Base-by-base conservation (phyloP, 2,797 vertebrate genomes). In the Carapus acus region DNA sequence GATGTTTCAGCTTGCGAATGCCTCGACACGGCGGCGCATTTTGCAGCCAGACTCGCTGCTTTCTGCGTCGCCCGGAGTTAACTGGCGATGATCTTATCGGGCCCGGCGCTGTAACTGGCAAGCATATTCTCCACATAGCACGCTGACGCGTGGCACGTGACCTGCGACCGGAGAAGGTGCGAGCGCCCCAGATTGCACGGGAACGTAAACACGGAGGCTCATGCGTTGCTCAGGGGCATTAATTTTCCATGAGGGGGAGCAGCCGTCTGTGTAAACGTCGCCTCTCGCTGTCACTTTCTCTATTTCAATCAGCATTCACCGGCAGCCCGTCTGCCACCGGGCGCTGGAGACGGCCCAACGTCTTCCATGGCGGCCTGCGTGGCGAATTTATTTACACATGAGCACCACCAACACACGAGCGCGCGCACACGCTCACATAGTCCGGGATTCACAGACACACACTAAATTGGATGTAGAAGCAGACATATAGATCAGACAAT, bases 121-220 rank as follows among this genome's bases (percentile, higher is more conserved):
- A n/a, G n/a, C n/a, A n/a, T n/a, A n/a, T n/a, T n/a, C n/a, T n/a
- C n/a, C n/a, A n/a, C n/a, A n/a, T n/a, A n/a, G n/a, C n/a, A n/a
- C n/a, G n/a, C n/a, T n/a, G n/a, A n/a, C n/a, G n/a, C n/a, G n/a
- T n/a, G n/a, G n/a, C n/a, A n/a, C n/a, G n/a, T n/a, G n/a, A n/a
- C n/a, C n/a, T n/a, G n/a, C n/a, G n/a, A n/a, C n/a, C n/a, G n/a
- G n/a, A n/a, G n/a, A n/a, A n/a, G n/a, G n/a, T n/a, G n/a, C n/a
- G n/a, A n/a, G n/a, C n/a, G n/a, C n/a, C n/a, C n/a, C n/a, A 57
- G 52, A 65, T 61, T 55, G 54, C 29, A 43, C 33, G 56, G 56
- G 17, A 18, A 15, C 34, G 36, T 22, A 47, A 47, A 47, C 29
- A 34, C 21, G 11, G 18, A 19, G 8, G 14, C 14, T 13, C 3